Evolutionary conservation across 2,888 invertebrate genomes (phyloP), one percentile per base, ranked within the genome.

Genomic region (Yponomeuta cagnagella): DNA sequence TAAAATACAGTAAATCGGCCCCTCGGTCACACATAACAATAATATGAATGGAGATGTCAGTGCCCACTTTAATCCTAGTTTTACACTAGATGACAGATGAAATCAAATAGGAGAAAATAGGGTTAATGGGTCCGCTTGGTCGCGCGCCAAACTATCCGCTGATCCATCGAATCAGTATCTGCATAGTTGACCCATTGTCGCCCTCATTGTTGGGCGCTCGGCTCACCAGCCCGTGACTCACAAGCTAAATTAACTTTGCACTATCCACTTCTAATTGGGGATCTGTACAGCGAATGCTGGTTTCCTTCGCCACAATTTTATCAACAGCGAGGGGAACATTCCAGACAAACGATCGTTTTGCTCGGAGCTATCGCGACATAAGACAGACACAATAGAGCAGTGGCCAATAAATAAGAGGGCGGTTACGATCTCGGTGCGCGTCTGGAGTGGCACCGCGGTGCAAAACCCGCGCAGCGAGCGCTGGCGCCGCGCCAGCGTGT

Each of bases 381-480:
- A 37, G 9, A 15, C 68, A 68, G n/a, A 68, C 43, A 23, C 23
- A 68, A n/a, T 68, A 48, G 23, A 12, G 68, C 68, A 10, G 48
- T 48, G n/a, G 12, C 15, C 43, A 68, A 68, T 23, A 43, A 43
- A 68, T 68, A 68, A 43, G n/a, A 68, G n/a, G 23, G 37, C 68
- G 23, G 67, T 68, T 68, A 37, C 68, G 15, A 43, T 15, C 68
- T 23, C 6, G 1, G 48, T 43, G 48, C 23, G 33, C 72, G 80
- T 79, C 82, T 82, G 84, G 79, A 84, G 77, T 77, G 77, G 79
- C 78, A 78, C 80, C 76, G 80, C 79, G 83, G 82, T 85, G 85
- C 85, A 84, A 23, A 84, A 87, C 87, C 82, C 88, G 88, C 89
- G 88, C 84, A 80, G 82, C 83, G 76, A 73, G 72, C 77, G 43